Base-by-base conservation (phyloP, 2,113 vertebrate genomes). In the Heptranchias perlo region DNA sequence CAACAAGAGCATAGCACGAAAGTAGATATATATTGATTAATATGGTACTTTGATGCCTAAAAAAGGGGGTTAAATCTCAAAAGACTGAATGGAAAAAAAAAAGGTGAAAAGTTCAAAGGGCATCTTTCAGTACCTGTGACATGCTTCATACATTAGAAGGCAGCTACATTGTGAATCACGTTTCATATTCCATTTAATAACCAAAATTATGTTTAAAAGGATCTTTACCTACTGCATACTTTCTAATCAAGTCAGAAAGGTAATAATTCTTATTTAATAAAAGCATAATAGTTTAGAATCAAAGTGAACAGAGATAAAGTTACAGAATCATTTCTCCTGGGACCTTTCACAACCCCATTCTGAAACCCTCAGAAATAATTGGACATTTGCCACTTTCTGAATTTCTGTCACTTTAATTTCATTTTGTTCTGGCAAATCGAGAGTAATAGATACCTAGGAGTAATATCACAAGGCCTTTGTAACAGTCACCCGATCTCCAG, bases 111-210 rank as follows among this genome's bases (percentile, higher is more conserved):
- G 65, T 95, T 73, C 64, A 47, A 73, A 49, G 94, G 23, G 64
- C 21, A 67, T 47, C 4, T 49, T 39, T 69, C 23, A 47, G 94
- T 73, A 31, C 65, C 65, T 69, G 47, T 95, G 64, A 95, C 94
- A 73, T 69, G 44, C 44, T 95, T 62, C 44, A 93, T 39, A 93
- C 10, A 49, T 47, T 69, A 49, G 65, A 28, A 69, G 93, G 94
- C 65, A 62, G 58, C 18, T 73, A 67, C 94, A 69, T 73, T 52
- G 47, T 52, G 94, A 73, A 95, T 95, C 62, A 11, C 69, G 65
- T 95, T 95, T 95, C 93, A 95, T 49, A 95, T 69, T 52, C 64
- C 94, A 95, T 67, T 95, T 95, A 95, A 95, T 69, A 95, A 95
- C 64, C 64, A 95, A 95, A 95, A 95, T 69, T 52, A 95, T 35